These are phyloP conservation scores for Rhabdophis nuchalis DNA, from an alignment of 2,797 vertebrate species.

Conservation along the genomic window DNA sequence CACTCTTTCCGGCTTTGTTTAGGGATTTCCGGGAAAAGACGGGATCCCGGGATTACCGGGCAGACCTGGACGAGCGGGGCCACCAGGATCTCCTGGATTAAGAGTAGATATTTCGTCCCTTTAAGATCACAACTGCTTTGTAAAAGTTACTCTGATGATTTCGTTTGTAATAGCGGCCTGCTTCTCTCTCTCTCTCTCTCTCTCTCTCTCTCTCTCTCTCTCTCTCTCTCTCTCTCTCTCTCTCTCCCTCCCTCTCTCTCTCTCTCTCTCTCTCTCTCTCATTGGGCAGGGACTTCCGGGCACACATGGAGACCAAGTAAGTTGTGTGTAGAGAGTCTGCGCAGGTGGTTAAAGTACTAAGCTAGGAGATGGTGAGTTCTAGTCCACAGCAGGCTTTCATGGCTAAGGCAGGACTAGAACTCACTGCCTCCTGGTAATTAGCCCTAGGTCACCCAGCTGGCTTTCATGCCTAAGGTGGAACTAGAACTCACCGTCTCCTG, in stretches of 20 bases:
- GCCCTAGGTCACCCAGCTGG: accelerated
- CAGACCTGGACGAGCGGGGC: constrained; percentile 80
- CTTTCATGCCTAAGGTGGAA: too few relatives aligned
- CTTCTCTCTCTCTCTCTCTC: background rate
- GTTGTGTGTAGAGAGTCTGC: constrained; percentile 28
- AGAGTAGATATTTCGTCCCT: constrained; percentile 65
- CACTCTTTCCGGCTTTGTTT: background rate
- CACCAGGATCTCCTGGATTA: constrained; percentile 80
- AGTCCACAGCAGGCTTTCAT: background rate
- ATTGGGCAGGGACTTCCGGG: constrained; percentile 76
- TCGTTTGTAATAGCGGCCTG: background rate
- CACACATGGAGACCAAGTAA: constrained; percentile 76
- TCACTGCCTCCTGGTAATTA: background rate
- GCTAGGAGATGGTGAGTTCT: background rate
- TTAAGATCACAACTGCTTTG: background rate
- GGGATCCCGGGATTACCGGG: constrained; percentile 87
- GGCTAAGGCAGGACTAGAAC: background rate
- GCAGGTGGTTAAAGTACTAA: background rate
- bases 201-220: too few relatives aligned
- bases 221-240: too few relatives aligned
- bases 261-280: background rate
- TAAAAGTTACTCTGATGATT: background rate
- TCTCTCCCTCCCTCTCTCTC: too few relatives aligned
- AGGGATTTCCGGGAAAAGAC: constrained; percentile 84
- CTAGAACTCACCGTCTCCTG: too few relatives aligned